Base-by-base conservation (phyloP, 2,797 vertebrate species). In the Eidolon dupreanum region DNA sequence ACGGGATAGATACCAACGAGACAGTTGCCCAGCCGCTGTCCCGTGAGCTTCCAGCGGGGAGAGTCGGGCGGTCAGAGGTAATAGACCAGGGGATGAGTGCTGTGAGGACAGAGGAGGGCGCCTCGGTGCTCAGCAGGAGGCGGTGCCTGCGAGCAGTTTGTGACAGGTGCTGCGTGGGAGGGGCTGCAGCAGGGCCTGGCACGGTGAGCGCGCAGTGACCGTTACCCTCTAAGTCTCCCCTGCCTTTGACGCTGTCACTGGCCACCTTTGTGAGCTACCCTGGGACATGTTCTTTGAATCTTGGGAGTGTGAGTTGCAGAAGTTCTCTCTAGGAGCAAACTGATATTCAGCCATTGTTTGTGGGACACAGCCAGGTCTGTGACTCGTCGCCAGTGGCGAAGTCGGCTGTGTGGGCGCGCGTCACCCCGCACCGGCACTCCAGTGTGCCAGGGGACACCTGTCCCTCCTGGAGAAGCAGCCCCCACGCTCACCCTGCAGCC, bases 91-190 rank as follows among this genome's bases (percentile, higher is more conserved):
- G 22, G 59, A 10, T 11, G 28, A 13, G 70, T 28, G 31, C 28
- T 8, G 2, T 9, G 43, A 70, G n/a, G n/a, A 74, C 49, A 17
- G 4, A 71, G 24, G 41, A 8, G 28, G 16, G 38, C 13, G 46
- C 12, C 28, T 2, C 31, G 5, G 20, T 0, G 26, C 43, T 26
- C 57, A 9, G 90, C 22, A 20, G 59, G 12, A 22, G 4, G 0
- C 3, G 7, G 28, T 16, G 17, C 46, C 57, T 10, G 28, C 5
- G 15, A 46, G 9, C 8, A 15, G 43, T n/a, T 41, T 20, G 1
- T 0, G 46, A 8, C 19, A 28, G 10, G 28, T 9, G 1, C 65
- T 28, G 1, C 53, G 8, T 0, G 0, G 3, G 8, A 28, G 6
- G 59, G 1, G n/a, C n/a, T 38, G 55, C 1, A n/a, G 51, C 73